Evolutionary conservation across 2,888 invertebrate genomes (phyloP).

Genomic region (Parnassius mnemosyne): DNA sequence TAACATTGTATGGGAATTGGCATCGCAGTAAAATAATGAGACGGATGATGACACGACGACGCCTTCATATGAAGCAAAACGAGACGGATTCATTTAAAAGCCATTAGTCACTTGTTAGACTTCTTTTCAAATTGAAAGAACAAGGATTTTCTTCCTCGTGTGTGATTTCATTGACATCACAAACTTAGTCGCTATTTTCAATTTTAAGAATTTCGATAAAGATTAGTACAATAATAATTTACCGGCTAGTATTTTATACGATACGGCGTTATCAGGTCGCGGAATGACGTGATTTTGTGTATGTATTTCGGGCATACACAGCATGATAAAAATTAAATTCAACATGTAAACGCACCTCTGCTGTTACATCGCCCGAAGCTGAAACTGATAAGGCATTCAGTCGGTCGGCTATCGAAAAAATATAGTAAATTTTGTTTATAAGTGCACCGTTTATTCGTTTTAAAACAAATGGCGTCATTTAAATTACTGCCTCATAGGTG

Average conservation of each 20-base stretch:
- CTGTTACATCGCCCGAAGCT: slow-evolving; percentile 49
- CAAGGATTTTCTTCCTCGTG: slow-evolving; percentile 16
- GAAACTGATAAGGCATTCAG: slow-evolving; percentile 41
- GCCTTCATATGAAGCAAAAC: slow-evolving; percentile 33
- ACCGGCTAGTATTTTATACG: slow-evolving; percentile 55
- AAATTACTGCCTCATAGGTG: background rate
- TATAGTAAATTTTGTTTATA: slow-evolving; percentile 29
- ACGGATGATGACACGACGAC: slow-evolving; percentile 60
- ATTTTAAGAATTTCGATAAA: slow-evolving; percentile 8
- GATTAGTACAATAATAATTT: slow-evolving; percentile 37
- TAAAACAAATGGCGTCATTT: slow-evolving; percentile 8
- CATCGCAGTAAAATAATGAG: slow-evolving; percentile 63
- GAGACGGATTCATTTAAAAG: slow-evolving; percentile 28
- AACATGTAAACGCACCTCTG: slow-evolving; percentile 53
- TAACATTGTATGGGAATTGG: slow-evolving; percentile 70
- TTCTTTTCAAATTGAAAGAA: slow-evolving; percentile 23
- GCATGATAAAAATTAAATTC: slow-evolving; percentile 65
- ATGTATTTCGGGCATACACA: slow-evolving; percentile 58
- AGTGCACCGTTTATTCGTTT: slow-evolving; percentile 19
- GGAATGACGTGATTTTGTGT: slow-evolving; percentile 33
- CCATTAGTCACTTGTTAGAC: slow-evolving; percentile 25
- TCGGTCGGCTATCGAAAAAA: slow-evolving; percentile 30
- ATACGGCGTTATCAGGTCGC: slow-evolving; percentile 35
- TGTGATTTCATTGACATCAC: slow-evolving; percentile 21
- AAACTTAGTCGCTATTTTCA: slow-evolving; percentile 3